These are phyloP conservation scores for Disparrhopalites patrizii DNA, from an alignment of 2,888 invertebrate species.

Conservation along the genomic window DNA sequence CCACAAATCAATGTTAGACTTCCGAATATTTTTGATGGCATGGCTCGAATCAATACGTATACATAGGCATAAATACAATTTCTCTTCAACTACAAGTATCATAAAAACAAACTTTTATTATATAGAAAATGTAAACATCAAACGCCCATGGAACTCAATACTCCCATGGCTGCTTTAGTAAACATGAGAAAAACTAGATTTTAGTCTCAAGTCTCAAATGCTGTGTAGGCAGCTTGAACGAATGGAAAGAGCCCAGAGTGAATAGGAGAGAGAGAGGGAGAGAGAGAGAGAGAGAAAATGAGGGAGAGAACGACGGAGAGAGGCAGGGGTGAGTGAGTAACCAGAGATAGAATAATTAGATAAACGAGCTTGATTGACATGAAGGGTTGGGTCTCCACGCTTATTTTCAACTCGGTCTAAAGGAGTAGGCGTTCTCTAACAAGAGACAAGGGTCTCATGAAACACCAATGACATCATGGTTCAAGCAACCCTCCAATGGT, in stretches of 20 bases:
- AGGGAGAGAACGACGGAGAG: too few relatives aligned
- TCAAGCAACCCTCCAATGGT: constrained; percentile 15
- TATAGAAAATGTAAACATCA: too few relatives aligned
- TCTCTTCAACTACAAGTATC: not conserved
- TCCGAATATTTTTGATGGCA: too few relatives aligned
- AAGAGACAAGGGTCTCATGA: constrained; percentile 18
- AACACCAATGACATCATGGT: constrained; percentile 26
- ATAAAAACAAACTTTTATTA: too few relatives aligned
- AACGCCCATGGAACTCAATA: not conserved
- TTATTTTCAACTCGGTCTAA: constrained; percentile 37
- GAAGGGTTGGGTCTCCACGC: constrained; percentile 42
- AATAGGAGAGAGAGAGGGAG: not conserved
- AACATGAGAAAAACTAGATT: not conserved
- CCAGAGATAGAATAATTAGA: constrained; percentile 43
- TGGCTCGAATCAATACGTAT: not conserved
- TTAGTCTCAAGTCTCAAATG: too few relatives aligned
- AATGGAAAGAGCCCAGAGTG: too few relatives aligned
- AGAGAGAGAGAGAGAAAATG: not conserved
- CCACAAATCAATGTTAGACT: too few relatives aligned
- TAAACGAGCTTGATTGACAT: constrained; percentile 43
- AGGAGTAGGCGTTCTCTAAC: constrained; percentile 39
- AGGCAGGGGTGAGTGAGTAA: constrained; percentile 6
- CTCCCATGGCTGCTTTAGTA: not conserved
- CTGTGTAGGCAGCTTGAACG: too few relatives aligned
- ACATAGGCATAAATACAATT: not conserved